Evolutionary conservation across 1,140 invertebrate genomes (phyloP).

Genomic region (Bradynema listronoti): DNA sequence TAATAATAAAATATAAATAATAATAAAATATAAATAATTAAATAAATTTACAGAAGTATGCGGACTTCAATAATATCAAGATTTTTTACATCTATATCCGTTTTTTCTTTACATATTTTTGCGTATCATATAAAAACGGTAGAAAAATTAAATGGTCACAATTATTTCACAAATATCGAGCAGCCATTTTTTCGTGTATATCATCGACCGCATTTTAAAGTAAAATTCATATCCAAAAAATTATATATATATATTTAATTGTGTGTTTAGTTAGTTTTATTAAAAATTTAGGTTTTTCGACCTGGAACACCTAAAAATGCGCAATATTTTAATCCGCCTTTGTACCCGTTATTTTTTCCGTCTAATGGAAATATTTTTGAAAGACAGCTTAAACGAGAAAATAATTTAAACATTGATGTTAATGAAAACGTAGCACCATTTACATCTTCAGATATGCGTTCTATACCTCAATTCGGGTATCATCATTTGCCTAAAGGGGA

Average conservation of each 20-base stretch:
- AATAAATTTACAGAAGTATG: neutral
- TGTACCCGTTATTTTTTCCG: neutral
- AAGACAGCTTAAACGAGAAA: slow-evolving; percentile 11
- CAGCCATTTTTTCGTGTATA: slow-evolving; percentile 32
- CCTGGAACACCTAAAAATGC: neutral
- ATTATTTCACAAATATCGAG: slow-evolving; percentile 23
- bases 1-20: too few species aligned
- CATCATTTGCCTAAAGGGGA: slow-evolving; percentile 28
- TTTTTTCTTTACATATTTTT: neutral
- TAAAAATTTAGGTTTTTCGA: neutral
- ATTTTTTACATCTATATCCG: neutral
- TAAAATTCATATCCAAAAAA: neutral
- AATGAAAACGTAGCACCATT: slow-evolving; percentile 9
- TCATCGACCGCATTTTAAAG: slow-evolving; percentile 24
- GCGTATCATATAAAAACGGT: slow-evolving; percentile 9
- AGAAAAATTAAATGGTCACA: slow-evolving; percentile 22
- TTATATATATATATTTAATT: neutral
- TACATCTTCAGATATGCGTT: neutral
- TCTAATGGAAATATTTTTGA: slow-evolving; percentile 10
- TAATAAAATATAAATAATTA: neutral
- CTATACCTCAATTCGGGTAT: slow-evolving; percentile 21
- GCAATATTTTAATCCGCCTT: neutral
- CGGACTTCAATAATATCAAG: neutral
- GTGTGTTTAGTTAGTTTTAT: neutral
- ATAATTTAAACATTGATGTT: neutral